These are phyloP conservation scores for Patagioenas fasciata DNA, from an alignment of 2,113 vertebrate species.

Conservation along the genomic window DNA sequence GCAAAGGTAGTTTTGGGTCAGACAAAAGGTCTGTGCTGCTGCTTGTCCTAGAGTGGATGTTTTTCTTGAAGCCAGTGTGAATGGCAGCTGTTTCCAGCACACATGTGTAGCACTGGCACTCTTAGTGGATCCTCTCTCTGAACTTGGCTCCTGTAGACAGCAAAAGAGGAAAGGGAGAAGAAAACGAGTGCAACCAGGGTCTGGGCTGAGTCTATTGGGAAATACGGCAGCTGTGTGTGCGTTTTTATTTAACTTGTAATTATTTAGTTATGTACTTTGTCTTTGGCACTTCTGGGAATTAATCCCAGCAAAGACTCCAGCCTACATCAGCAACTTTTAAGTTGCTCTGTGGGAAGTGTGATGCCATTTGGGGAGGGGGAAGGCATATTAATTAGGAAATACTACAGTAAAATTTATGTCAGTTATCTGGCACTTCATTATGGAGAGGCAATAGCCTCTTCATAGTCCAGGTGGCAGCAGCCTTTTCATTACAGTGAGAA, in stretches of 20 bases:
- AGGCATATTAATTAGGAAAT: conserved; percentile 49
- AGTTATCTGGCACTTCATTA: conserved; percentile 47
- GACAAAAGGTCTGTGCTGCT: neutral
- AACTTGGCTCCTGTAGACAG: neutral
- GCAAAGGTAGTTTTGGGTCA: neutral
- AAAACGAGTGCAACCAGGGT: neutral
- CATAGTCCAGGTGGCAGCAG: conserved; percentile 29
- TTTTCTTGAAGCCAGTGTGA: neutral
- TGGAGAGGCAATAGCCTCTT: conserved; percentile 8
- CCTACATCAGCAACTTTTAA: conserved; percentile 55
- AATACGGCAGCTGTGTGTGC: conserved; percentile 20
- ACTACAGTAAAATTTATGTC: conserved; percentile 38
- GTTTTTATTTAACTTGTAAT: conserved; percentile 55
- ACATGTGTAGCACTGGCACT: neutral
- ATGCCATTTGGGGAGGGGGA: neutral
- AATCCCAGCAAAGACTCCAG: conserved; percentile 40
- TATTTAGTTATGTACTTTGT: conserved; percentile 56
- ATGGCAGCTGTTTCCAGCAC: neutral
- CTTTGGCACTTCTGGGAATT: conserved; percentile 55
- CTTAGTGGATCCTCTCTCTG: neutral
- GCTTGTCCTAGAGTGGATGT: neutral
- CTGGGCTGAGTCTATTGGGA: conserved; percentile 12
- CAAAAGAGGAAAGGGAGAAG: neutral
- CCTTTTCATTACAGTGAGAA: conserved; percentile 35
- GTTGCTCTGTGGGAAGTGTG: conserved; percentile 21